Evolutionary conservation across 2,113 vertebrate species (phyloP).

Genomic region (Trogon melanurus): DNA sequence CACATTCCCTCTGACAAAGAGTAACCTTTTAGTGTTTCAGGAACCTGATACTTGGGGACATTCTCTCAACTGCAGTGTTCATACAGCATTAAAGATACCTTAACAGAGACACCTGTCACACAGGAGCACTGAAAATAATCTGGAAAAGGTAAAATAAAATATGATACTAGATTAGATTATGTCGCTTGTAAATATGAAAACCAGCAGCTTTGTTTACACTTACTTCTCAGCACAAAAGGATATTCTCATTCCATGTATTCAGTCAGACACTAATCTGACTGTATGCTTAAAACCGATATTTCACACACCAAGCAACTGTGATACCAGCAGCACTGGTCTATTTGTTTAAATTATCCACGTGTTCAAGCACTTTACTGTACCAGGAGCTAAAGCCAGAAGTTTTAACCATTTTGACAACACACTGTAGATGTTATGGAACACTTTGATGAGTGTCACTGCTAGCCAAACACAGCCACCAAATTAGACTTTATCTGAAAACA

Average conservation of each 20-base stretch:
- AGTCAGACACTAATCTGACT: background rate
- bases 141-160: constrained; percentile 9
- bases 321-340: background rate
- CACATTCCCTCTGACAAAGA: background rate
- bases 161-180: background rate
- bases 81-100: background rate
- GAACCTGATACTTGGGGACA: background rate
- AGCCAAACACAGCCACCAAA: background rate
- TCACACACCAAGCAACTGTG: background rate
- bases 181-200: background rate
- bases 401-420: background rate
- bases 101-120: background rate
- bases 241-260: background rate
- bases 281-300: background rate
- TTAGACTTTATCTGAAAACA: background rate
- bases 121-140: background rate
- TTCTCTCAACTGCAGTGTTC: background rate
- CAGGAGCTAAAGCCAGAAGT: background rate
- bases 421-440: background rate
- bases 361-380: background rate
- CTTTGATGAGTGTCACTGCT: background rate
- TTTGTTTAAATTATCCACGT: background rate
- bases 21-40: background rate
- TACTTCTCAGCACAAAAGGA: background rate
- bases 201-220: background rate